phyloP scores from a whole-genome alignment of 2,113 vertebrate species.

The Corvus moneduloides region DNA sequence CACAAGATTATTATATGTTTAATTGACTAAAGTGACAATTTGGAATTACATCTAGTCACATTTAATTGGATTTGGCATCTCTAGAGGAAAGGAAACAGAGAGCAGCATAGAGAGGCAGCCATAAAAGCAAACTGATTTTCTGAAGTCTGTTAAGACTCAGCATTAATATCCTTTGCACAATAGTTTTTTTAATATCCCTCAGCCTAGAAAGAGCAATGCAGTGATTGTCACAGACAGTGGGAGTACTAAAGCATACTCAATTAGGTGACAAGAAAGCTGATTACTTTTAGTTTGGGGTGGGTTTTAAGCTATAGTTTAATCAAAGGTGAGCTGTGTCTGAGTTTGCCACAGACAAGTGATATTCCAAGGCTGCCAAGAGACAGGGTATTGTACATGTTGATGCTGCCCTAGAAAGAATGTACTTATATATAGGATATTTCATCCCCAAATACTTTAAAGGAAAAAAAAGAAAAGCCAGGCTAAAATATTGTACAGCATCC shows the following conservation, averaged over 20 bases:
- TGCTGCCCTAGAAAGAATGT: background rate
- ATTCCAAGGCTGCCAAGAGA: background rate
- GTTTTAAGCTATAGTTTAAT: conserved; percentile 45
- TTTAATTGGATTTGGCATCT: conserved; percentile 83
- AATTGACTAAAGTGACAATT: conserved; percentile 83
- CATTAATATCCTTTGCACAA: conserved; percentile 75
- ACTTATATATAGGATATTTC: background rate
- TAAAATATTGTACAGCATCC: background rate
- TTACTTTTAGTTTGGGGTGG: background rate
- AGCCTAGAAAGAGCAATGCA: conserved; percentile 68
- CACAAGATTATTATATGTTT: conserved; percentile 83
- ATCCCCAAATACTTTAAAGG: background rate
- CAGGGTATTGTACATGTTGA: background rate
- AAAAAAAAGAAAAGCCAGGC: background rate
- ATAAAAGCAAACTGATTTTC: conserved; percentile 79
- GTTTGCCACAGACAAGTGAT: conserved; percentile 12
- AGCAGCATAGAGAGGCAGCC: conserved; percentile 65
- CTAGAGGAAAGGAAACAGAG: conserved; percentile 70
- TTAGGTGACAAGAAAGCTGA: conserved; percentile 47
- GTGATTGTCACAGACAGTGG: conserved; percentile 54
- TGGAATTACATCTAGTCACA: conserved; percentile 81
- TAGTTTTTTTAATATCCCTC: conserved; percentile 72
- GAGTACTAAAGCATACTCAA: conserved; percentile 62
- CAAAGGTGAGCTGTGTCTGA: conserved; percentile 52
- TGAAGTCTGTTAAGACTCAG: conserved; percentile 70